Conservation (phyloP, 2,888 invertebrate species). For the Drosophila ezoana region DNA sequence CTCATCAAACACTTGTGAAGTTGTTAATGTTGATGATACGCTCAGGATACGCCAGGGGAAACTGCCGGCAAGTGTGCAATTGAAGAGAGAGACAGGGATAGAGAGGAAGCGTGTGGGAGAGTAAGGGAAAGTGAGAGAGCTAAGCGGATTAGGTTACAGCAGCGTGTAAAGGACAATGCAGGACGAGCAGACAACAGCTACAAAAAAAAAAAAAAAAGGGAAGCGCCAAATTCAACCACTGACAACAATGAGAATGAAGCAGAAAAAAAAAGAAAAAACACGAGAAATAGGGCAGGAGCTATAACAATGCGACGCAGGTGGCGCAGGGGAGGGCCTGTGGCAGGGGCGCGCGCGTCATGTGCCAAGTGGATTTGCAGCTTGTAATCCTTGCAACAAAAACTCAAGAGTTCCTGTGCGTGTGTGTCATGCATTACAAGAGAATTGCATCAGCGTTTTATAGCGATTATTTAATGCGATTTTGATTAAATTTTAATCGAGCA, state of each 20-base stretch:
- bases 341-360: constrained; percentile 60
- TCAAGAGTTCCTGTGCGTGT: constrained; percentile 38
- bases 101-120: neutral
- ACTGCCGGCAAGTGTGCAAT: constrained; percentile 45
- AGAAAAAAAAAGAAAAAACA: neutral
- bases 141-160: constrained; percentile 72
- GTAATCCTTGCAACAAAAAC: constrained; percentile 65
- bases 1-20: constrained; percentile 47
- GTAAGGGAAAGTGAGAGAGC: constrained; percentile 4
- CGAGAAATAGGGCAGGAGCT: constrained; percentile 12
- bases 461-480: constrained; percentile 55
- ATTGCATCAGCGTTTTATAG: constrained; percentile 54
- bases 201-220: constrained; percentile 20
- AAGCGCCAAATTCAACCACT: constrained; percentile 57
- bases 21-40: constrained; percentile 9
- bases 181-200: constrained; percentile 27
- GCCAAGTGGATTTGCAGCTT: constrained; percentile 75
- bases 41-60: constrained; percentile 14
- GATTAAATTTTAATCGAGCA: constrained; percentile 47
- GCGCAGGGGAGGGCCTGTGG: neutral
- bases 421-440: constrained; percentile 53
- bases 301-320: constrained; percentile 39
- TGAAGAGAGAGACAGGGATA: neutral
- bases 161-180: constrained; percentile 71
- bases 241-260: constrained; percentile 48